Base-by-base conservation (phyloP, 2,888 invertebrate species). In the Dynastes hyllus region DNA sequence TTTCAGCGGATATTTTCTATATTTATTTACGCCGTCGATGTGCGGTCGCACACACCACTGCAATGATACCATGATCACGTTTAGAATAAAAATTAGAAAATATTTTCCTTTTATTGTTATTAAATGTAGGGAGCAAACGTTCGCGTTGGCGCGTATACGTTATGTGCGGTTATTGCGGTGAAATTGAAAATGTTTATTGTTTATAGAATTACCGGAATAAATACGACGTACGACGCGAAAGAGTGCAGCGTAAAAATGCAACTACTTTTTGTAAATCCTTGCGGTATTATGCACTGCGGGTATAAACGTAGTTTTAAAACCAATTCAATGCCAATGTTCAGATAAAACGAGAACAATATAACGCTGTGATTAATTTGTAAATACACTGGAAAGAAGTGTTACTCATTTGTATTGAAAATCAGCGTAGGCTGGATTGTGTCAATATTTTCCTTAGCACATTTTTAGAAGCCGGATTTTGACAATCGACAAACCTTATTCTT, bases 61-160 rank as follows among this genome's bases (percentile, higher is more conserved):
- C 2, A 11, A 53, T n/a, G 53, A 53, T 13, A 53, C 9, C n/a
- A 16, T 16, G 27, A 50, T 69, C 69, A 22, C 27, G 50, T 69
- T 69, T 51, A 50, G 69, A 69, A 69, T 69, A 69, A 69, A 51
- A 51, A 69, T 50, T 69, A 69, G 69, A 69, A 69, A 67, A 67
- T 50, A 50, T 50, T 13, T 51, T 13, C 51, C 13, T 4, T 9
- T 65, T 11, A 65, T 32, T 9, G 9, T 11, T 65, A 29, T 29
- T 29, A 29, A 27, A 32, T n/a, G n/a, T n/a, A 29, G 8, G 32
- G 37, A 4, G 37, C 29, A 32, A 65, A 32, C 9, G 32, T 37
- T n/a, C 13, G 1, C 6, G 29, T n/a, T 29, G 9, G 65, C 29
- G 63, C 13, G 22, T 29, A 11, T 11, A 65, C 13, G n/a, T 29